These are phyloP conservation scores for Atrina japonica DNA, from an alignment of 2,888 invertebrate genomes.

Conservation along the genomic window DNA sequence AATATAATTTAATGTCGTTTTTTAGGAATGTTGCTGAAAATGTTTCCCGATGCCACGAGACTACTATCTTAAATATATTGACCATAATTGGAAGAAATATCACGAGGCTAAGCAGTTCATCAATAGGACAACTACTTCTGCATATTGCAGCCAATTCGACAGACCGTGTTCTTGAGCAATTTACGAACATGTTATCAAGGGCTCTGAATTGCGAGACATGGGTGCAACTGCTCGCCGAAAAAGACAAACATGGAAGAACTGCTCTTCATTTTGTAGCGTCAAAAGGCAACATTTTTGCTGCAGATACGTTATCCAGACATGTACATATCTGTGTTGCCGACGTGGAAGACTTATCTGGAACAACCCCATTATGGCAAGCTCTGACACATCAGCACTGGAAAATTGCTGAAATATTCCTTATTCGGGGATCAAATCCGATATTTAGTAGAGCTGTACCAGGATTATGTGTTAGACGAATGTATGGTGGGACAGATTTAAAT, in stretches of 20 bases:
- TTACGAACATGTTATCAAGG: neutral
- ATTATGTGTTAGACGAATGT: too few species aligned
- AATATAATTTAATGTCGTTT: too few species aligned
- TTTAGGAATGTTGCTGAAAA: conserved; percentile 4
- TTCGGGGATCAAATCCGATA: conserved; percentile 35
- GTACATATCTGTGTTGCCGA: neutral
- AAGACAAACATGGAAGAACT: conserved; percentile 31
- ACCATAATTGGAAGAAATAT: neutral
- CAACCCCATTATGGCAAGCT: conserved; percentile 54
- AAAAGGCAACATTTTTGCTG: neutral
- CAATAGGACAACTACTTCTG: conserved; percentile 8
- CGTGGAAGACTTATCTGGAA: conserved; percentile 14
- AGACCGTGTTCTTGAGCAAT: neutral
- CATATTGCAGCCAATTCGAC: neutral
- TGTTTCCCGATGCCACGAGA: conserved; percentile 2
- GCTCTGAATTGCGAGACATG: neutral
- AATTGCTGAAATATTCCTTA: conserved; percentile 44
- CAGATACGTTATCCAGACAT: neutral
- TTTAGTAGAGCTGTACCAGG: conserved; percentile 18
- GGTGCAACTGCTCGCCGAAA: conserved; percentile 2
- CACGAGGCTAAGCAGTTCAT: neutral
- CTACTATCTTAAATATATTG: neutral
- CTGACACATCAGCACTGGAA: conserved; percentile 48
- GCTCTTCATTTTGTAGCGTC: conserved; percentile 23
- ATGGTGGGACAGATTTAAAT: too few species aligned